Evolutionary conservation across 2,113 vertebrate species (phyloP), one percentile per base, ranked within the genome.

Genomic region (Corydoras sp.): DNA sequence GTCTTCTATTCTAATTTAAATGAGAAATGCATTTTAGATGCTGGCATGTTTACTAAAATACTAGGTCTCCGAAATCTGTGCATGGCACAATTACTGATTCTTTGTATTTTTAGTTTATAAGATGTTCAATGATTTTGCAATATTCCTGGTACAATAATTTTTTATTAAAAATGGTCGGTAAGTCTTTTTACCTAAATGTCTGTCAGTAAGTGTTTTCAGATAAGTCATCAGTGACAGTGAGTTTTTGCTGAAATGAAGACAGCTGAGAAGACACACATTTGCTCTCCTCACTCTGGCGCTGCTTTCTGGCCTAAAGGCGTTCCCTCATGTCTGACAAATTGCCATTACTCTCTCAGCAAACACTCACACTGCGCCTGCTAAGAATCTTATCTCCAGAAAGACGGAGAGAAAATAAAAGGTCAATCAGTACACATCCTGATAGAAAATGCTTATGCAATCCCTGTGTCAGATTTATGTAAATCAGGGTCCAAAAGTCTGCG

Each of bases 261-360:
- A 65, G 14, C 30, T 18, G 32, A 68, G 60, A 58, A 76, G 50
- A 51, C 62, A 53, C 55, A 68, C 18, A 66, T 56, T 62, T 30
- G 50, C 50, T 51, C 54, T 72, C 64, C 30, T 48, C 31, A 13
- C 55, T 71, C 14, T 31, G 51, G 62, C 68, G 35, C 58, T 50
- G 14, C 54, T 71, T 56, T 65, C 64, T 62, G 62, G 59, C 77
- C 77, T 56, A 13, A 68, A 68, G 73, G 72, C 54, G 15, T 78
- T 78, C 69, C 55, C 64, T 78, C 59, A 56, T 71, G 63, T 71
- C 65, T 74, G 72, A 75, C 72, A 78, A 78, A 72, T 78, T 75
- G 64, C 49, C 63, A 72, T 78, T 72, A 72, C 65, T 71, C 54
- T 64, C 18, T 53, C 73, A 74, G 61, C 68, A 67, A 67, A 32